phyloP scores from a whole-genome alignment of 2,797 vertebrate genomes.

The Crocidura indochinensis region DNA sequence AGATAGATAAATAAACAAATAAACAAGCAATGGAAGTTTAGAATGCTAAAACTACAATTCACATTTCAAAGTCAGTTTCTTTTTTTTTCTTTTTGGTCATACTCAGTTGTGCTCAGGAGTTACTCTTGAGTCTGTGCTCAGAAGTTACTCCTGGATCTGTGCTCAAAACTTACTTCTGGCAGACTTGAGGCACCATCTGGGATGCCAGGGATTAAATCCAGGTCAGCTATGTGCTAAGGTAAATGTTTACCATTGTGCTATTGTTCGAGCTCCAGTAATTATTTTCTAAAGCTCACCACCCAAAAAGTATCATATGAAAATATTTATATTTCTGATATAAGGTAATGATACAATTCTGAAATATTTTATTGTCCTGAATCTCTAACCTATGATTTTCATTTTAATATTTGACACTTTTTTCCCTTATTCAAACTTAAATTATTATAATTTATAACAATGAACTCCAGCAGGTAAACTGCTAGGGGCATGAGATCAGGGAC shows the following conservation, averaged over 20 bases:
- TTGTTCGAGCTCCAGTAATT: neutral
- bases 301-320: slow-evolving; percentile 48
- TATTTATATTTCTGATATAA: slow-evolving; percentile 49
- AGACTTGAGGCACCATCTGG: no score
- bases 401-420: neutral
- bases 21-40: neutral
- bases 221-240: no score
- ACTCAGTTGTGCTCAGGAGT: no score
- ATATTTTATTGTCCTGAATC: slow-evolving; percentile 4
- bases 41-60: slow-evolving; percentile 66
- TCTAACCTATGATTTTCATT: slow-evolving; percentile 42
- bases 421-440: neutral
- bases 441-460: neutral
- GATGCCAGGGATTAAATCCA: no score
- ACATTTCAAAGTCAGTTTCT: slow-evolving; percentile 48
- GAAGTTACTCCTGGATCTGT: no score
- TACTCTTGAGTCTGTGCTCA: no score
- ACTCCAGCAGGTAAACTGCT: neutral
- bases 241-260: no score
- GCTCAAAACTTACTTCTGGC: no score
- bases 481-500: neutral
- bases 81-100: no score
- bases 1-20: no score
- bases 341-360: slow-evolving; percentile 28
- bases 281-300: slow-evolving; percentile 59